Conservation (phyloP, 1,140 invertebrate species). For the Stegodyphus dumicola region DNA sequence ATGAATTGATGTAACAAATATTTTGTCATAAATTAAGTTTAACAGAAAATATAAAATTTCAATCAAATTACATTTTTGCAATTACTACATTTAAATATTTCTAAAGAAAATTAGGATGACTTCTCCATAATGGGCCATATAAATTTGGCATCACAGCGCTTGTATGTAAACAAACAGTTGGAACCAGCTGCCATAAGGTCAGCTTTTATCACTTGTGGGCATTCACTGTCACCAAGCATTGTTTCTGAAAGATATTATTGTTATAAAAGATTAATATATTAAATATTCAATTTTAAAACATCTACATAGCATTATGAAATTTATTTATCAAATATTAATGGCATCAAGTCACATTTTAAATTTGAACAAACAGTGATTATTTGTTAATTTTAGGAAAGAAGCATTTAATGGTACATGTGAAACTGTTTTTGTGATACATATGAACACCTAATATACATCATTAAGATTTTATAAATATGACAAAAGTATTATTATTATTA, state of each 20-base stretch:
- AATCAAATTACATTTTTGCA: conserved; percentile 1
- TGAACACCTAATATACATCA: too few relatives aligned
- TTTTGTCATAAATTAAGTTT: not conserved
- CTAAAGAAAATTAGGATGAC: conserved; percentile 30
- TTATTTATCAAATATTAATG: too few relatives aligned
- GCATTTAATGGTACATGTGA: too few relatives aligned
- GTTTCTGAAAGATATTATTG: conserved; percentile 76
- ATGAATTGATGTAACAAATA: not conserved
- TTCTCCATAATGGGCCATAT: conserved; percentile 80
- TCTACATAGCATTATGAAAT: too few relatives aligned
- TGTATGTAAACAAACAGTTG: conserved; percentile 92
- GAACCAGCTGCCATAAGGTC: conserved; percentile 77
- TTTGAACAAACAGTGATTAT: too few relatives aligned
- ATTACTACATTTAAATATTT: not conserved
- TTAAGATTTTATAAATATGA: too few relatives aligned
- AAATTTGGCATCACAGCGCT: conserved; percentile 94
- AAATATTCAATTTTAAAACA: too few relatives aligned
- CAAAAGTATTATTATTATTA: too few relatives aligned
- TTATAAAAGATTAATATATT: too few relatives aligned
- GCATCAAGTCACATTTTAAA: too few relatives aligned
- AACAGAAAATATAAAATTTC: not conserved
- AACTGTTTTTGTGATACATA: too few relatives aligned
- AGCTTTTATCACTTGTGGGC: conserved; percentile 83
- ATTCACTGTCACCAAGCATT: conserved; percentile 85
- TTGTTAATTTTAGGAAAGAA: too few relatives aligned